Percentiles rank a stretch among this genome's conserved stretches.
Conservation (phyloP, 2,888 invertebrate genomes). For the Andrena hattorfiana region DNA sequence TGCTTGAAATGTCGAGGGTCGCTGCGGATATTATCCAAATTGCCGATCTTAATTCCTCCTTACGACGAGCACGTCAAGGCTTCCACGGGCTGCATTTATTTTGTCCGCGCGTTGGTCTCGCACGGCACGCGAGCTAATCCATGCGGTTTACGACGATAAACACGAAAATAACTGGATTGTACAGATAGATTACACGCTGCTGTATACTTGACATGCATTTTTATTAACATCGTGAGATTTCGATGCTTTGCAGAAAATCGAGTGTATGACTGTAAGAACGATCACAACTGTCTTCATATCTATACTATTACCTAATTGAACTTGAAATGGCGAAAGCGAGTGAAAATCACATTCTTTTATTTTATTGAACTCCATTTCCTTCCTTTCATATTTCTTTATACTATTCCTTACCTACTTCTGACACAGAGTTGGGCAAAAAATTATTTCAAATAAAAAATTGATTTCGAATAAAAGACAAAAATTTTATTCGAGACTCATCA, state of each 20-base stretch:
- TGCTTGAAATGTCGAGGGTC: slow-evolving; percentile 52
- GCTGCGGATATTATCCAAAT: slow-evolving; percentile 54
- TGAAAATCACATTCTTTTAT: not conserved
- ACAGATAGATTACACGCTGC: not conserved
- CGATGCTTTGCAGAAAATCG: not conserved
- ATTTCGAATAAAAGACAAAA: too few species aligned
- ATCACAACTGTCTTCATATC: not conserved
- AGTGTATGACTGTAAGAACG: not conserved
- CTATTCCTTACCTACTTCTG: not conserved
- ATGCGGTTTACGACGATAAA: slow-evolving; percentile 29
- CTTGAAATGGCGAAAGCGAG: not conserved
- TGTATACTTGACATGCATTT: slow-evolving; percentile 29
- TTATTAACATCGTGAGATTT: slow-evolving; percentile 12
- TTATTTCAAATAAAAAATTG: too few species aligned
- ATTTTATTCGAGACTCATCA: too few species aligned
- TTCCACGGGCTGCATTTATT: slow-evolving; percentile 46
- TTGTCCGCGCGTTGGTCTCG: slow-evolving; percentile 20
- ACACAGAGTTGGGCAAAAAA: too few species aligned
- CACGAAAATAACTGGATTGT: slow-evolving; percentile 31
- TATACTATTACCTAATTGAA: not conserved
- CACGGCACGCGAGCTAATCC: slow-evolving; percentile 49
- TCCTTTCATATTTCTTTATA: too few species aligned
- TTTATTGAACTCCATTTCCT: not conserved
- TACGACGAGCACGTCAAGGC: slow-evolving; percentile 59
- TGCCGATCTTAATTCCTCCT: slow-evolving; percentile 67